Percentiles rank a stretch among this genome's conserved stretches.
Conservation (phyloP, 1,140 invertebrate species). For the Mycetomoellerius zeteki region DNA sequence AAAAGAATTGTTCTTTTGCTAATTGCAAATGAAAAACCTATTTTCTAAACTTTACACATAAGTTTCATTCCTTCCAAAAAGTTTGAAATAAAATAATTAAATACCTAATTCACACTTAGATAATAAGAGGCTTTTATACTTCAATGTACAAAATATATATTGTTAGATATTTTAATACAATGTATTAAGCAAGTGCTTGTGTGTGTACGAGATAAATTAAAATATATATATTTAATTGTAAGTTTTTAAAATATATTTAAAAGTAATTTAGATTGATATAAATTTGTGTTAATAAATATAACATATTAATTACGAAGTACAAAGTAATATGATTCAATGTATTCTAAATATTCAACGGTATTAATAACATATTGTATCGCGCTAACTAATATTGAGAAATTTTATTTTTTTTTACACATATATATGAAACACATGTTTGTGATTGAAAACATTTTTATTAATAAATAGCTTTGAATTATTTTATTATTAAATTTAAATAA, state of each 20-base stretch:
- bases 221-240: not conserved
- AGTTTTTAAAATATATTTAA: slow-evolving; percentile 27
- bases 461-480: not conserved
- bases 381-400: not conserved
- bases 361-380: not conserved
- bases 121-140: slow-evolving; percentile 40
- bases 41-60: slow-evolving; percentile 27
- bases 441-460: slow-evolving; percentile 6
- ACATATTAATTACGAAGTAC: slow-evolving; percentile 11
- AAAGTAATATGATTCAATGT: slow-evolving; percentile 11
- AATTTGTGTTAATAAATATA: slow-evolving; percentile 23
- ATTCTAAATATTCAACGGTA: slow-evolving; percentile 22
- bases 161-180: slow-evolving; percentile 42
- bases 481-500: slow-evolving; percentile 7
- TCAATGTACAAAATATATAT: slow-evolving; percentile 43
- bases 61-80: slow-evolving; percentile 22
- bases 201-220: not conserved
- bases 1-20: not conserved
- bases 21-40: slow-evolving; percentile 19
- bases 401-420: not conserved
- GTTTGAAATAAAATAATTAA: not conserved
- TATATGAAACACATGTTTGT: not conserved
- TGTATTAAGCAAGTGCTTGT: slow-evolving; percentile 11
- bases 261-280: slow-evolving; percentile 23
- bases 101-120: slow-evolving; percentile 23